These are phyloP conservation scores for Sebastes fasciatus DNA, from an alignment of 2,113 vertebrate species.

Conservation along the genomic window DNA sequence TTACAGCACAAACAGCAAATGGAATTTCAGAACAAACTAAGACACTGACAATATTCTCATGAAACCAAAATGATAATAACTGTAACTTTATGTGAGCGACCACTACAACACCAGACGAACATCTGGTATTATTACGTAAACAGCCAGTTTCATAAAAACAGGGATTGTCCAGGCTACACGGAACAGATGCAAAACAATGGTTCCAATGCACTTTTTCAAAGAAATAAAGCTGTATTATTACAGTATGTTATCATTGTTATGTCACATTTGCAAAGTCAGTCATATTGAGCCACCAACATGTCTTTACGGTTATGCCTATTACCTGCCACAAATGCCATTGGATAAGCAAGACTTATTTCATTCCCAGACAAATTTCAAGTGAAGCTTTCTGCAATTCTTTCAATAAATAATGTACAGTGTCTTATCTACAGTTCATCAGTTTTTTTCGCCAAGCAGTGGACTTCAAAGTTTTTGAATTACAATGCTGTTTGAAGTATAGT, in stretches of 20 bases:
- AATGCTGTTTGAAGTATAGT: constrained; percentile 47
- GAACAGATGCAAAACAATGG: constrained; percentile 10
- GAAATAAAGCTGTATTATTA: constrained; percentile 9
- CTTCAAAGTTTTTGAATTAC: constrained; percentile 18
- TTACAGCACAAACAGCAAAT: too few species aligned
- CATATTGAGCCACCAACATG: not conserved
- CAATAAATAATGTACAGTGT: not conserved
- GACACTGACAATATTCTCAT: not conserved
- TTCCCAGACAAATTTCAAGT: not conserved
- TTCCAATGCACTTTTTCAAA: not conserved
- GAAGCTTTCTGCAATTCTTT: not conserved
- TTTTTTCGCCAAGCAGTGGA: constrained; percentile 9
- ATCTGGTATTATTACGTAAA: constrained; percentile 60
- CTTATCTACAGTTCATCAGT: not conserved
- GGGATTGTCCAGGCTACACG: constrained; percentile 7
- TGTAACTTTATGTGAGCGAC: constrained; percentile 17
- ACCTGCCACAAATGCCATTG: not conserved
- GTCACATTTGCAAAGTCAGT: constrained; percentile 10
- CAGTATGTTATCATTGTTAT: constrained; percentile 7
- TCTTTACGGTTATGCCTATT: not conserved
- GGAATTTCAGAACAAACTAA: too few species aligned
- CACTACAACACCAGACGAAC: constrained; percentile 30
- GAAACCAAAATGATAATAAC: not conserved
- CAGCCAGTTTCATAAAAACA: constrained; percentile 27
- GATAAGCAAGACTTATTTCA: constrained; percentile 3